Base-by-base conservation (phyloP, 2,113 vertebrate genomes). In the Gobio gobio region DNA sequence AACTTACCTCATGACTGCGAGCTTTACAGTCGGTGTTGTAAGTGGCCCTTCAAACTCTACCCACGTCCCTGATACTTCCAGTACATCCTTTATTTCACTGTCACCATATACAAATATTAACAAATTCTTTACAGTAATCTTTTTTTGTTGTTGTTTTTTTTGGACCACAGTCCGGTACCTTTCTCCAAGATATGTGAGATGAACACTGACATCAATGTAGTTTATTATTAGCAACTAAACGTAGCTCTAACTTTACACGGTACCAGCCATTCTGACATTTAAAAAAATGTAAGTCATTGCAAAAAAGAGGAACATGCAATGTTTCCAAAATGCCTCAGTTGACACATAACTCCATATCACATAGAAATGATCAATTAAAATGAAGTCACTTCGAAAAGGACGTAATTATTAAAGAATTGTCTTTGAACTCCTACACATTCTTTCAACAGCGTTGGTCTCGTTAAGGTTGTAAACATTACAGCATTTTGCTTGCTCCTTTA, bases 401-500 rank as follows among this genome's bases (percentile, higher is more conserved):
- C 90, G 91, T 91, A 89, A 93, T 74, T 91, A 82, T 91, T 93
- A 91, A 91, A 93, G 90, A 91, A 90, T 91, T 90, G 89, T 91
- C 87, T 86, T 90, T 90, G 85, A 89, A 93, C 92, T 94, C 93
- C 92, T 94, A 90, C 90, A 95, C 94, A 94, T 95, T 95, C 92
- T 91, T 93, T 94, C 91, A 94, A 94, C 93, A 94, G 95, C 93
- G 90, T 94, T 95, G 94, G 94, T 95, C 94, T 95, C 92, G 85
- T 93, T 93, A 92, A 92, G 89, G 92, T 94, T 95, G 93, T 95
- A 94, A 95, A 95, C 94, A 95, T 93, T 91, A 93, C 91, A 92
- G 93, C 88, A 74, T 90, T 90, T 83, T 78, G 86, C 92, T 90
- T 91, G 92, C 92, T 93, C 87, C 88, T 89, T 86, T 83, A 87